A percentile compares a stretch with the other conserved stretches of the same genome.
phyloP scores from a whole-genome alignment of 2,113 vertebrate species.

The Perca fluviatilis region DNA sequence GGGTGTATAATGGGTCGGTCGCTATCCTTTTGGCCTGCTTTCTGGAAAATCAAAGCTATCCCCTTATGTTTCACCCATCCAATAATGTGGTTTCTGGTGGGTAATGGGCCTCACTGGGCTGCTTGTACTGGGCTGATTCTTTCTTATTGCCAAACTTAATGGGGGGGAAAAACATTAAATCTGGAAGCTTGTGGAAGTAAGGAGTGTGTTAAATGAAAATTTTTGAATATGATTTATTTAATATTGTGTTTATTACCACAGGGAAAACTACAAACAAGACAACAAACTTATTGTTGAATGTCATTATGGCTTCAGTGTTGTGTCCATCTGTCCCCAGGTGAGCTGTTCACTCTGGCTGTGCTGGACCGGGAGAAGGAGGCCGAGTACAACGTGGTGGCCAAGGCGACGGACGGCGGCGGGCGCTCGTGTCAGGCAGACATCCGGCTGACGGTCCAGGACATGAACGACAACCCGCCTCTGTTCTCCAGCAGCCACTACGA shows the following conservation, averaged over 20 bases:
- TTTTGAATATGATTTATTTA: too few species aligned
- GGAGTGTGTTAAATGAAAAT: too few species aligned
- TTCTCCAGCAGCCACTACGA: conserved; percentile 93
- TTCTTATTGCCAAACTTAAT: too few species aligned
- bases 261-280: too few species aligned
- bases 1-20: too few species aligned
- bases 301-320: not conserved
- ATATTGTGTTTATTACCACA: too few species aligned
- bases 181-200: not conserved
- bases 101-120: not conserved
- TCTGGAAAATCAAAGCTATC: too few species aligned
- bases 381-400: conserved; percentile 88
- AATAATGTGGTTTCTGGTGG: not conserved
- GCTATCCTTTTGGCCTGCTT: too few species aligned
- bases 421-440: conserved; percentile 93
- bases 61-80: too few species aligned
- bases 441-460: conserved; percentile 88
- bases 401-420: conserved; percentile 94
- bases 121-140: not conserved
- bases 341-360: conserved; percentile 88
- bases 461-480: conserved; percentile 92
- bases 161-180: too few species aligned
- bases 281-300: not conserved
- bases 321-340: conserved; percentile 80
- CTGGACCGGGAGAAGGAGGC: conserved; percentile 90